Percentiles rank a stretch among this genome's conserved stretches.
Conservation (phyloP, 2,113 vertebrate genomes). For the Lontra canadensis region DNA sequence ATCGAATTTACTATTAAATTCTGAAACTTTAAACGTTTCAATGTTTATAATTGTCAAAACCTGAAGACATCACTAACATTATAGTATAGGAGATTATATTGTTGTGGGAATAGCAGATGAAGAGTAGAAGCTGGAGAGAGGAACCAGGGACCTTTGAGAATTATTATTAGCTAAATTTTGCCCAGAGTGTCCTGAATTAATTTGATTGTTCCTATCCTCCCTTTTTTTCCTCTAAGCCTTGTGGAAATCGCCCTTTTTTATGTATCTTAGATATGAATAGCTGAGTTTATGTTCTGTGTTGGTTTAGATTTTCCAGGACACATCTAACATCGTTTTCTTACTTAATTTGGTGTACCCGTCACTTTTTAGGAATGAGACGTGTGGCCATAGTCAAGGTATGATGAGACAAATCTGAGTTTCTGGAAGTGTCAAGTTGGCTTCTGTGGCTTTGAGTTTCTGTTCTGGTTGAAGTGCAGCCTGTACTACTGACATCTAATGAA, state of each 20-base stretch:
- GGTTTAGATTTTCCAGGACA: background rate
- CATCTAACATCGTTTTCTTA: background rate
- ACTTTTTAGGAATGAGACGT: background rate
- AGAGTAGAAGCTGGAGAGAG: background rate
- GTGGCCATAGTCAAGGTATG: background rate
- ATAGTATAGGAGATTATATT: background rate
- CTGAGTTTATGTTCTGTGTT: background rate
- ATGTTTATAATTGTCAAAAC: background rate
- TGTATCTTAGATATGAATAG: background rate
- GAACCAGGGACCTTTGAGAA: background rate
- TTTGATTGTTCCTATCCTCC: background rate
- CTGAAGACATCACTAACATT: background rate
- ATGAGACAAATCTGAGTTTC: background rate
- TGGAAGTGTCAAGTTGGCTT: background rate
- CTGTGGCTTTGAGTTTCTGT: background rate
- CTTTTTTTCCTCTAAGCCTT: background rate
- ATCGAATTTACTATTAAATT: background rate
- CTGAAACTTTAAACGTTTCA: background rate
- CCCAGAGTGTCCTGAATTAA: background rate
- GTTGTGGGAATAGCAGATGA: background rate
- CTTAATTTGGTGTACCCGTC: background rate
- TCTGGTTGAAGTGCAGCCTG: background rate
- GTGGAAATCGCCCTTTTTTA: background rate
- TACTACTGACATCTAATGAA: background rate
- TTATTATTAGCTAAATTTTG: background rate